Evolutionary conservation across 2,888 invertebrate species (phyloP), one percentile per base, ranked within the genome.

Genomic region (Spilarctia lutea): DNA sequence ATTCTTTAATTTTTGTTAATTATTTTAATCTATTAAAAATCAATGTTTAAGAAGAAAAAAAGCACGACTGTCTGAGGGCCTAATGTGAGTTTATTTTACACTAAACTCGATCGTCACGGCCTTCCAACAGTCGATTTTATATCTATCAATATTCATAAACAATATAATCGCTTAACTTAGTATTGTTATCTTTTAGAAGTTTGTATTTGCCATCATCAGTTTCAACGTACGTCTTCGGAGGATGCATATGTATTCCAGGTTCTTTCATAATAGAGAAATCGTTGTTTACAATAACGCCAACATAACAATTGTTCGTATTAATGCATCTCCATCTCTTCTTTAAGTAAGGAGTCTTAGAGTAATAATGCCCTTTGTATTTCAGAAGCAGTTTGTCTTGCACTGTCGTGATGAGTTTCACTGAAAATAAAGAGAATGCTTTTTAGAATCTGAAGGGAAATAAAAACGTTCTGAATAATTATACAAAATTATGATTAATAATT

Each of bases 241-340:
- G 74, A 72, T 93, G 93, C 0, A 78, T 71, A 68, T 93, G 93
- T 42, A 79, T 75, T 0, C 82, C 86, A 0, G 88, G 90, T 63
- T 92, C 90, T 56, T 86, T 90, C 16, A 78, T 72, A 0, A 92
- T 80, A 0, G 87, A 86, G 70, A 85, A 88, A 70, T 90, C 88
- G 8, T 87, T 79, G 65, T 88, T 85, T 0, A 92, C 85, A 3
- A 74, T 82, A 6, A 92, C 71, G 0, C 87, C 82, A 0, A 89
- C 88, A 72, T 79, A 92, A 71, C 93, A 93, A 1, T 74, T 81
- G 66, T 86, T 91, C 0, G 92, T 93, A 74, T 91, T 90, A 42
- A 92, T 88, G 73, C 93, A 93, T 3, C 93, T 81, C 93, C 93
- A 93, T 73, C 90, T 86, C 35, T 85, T 86, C 75, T 83, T 84